Evolutionary conservation across 2,888 invertebrate genomes (phyloP).

Genomic region (Agrilus cyanescens): DNA sequence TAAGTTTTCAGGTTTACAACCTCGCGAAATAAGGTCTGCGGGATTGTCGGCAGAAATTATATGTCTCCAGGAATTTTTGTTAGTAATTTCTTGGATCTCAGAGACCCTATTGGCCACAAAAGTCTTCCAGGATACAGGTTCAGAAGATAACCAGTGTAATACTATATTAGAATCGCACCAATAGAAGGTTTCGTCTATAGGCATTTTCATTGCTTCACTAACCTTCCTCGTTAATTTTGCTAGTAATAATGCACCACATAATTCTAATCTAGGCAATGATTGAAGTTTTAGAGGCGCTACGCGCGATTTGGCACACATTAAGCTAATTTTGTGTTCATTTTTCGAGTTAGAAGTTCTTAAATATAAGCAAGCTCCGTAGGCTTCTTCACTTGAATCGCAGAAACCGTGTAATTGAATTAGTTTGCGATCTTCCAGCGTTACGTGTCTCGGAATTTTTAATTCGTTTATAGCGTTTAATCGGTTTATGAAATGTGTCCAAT

Average conservation of each 20-base stretch:
- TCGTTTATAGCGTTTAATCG: constrained; percentile 4
- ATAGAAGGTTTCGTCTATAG: no score
- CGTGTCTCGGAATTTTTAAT: constrained; percentile 10
- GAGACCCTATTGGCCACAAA: constrained; percentile 5
- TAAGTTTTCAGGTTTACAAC: background rate
- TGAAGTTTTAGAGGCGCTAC: constrained; percentile 19
- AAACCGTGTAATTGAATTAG: constrained; percentile 14
- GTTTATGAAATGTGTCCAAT: constrained; percentile 8
- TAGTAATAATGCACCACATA: constrained; percentile 13
- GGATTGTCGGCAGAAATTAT: constrained; percentile 1
- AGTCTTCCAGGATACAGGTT: background rate
- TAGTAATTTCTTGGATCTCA: background rate
- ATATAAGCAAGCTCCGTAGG: constrained; percentile 19
- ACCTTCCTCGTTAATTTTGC: constrained; percentile 10
- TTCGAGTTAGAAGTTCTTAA: constrained; percentile 8
- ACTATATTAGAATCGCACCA: constrained; percentile 16
- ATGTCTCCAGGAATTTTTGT: constrained; percentile 1
- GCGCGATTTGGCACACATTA: constrained; percentile 19
- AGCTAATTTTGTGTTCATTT: constrained; percentile 1
- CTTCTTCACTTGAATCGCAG: constrained; percentile 13
- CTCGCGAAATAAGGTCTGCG: constrained; percentile 5
- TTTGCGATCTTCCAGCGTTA: constrained; percentile 1
- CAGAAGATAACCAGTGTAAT: background rate
- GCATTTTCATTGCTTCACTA: constrained; percentile 4
- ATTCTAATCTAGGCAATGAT: constrained; percentile 17